Base-by-base conservation (phyloP, 2,797 vertebrate genomes). In the Phataginus tetradactyla region DNA sequence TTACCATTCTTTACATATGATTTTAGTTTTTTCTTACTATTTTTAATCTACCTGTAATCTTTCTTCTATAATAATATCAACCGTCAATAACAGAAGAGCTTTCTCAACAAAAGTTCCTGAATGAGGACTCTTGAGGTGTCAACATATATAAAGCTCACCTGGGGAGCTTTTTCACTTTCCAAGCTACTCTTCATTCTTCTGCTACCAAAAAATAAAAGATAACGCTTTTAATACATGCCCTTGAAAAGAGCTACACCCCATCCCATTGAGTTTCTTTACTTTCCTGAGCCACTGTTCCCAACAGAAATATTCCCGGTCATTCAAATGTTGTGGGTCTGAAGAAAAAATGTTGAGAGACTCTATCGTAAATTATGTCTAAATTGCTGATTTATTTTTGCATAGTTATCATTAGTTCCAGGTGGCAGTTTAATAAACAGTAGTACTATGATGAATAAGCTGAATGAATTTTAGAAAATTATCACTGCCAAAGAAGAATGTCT, bases 391-490 rank as follows among this genome's bases (percentile, higher is more conserved):
- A 93, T 93, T 97, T 97, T 49, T 90, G 32, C 87, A 72, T 94
- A 90, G 77, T 88, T 75, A 83, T 89, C 74, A 4, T 96, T 97
- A 80, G 42, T 97, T 98, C 45, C 45, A 96, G 89, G 51, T 96
- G 63, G 75, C 93, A 96, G 69, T 88, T 96, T 92, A 97, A 95
- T 96, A 97, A 97, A 92, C 37, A 84, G 0, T 88, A 68, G 25
- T 83, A 42, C 71, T 81, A 72, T 96, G 81, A 94, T 96, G 97
- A 98, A 97, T 96, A 96, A 96, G 25, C 32, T 94, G 96, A 96
- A 83, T 81, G 84, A 96, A 97, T 96, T 98, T 96, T 97, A 91
- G 83, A 88, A 95, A 97, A 97, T 95, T 92, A 68, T 89, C 64
- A 95, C n/a, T 61, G 88, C 59, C 92, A 90, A 55, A 89, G 55